Evolutionary conservation across 2,797 vertebrate genomes (phyloP), one percentile per base, ranked within the genome.

Genomic region (Mus minutoides): DNA sequence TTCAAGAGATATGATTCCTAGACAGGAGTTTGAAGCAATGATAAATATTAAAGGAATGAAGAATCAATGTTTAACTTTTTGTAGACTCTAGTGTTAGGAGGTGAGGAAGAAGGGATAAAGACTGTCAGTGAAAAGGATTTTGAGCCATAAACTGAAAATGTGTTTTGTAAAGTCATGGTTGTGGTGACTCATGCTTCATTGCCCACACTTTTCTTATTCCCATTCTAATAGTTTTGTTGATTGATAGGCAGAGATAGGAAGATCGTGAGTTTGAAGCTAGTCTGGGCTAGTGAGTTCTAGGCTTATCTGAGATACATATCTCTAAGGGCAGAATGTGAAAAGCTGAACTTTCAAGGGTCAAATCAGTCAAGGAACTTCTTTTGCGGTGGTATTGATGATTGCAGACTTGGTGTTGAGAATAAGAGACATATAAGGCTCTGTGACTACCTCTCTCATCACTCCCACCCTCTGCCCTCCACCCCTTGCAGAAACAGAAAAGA

Each of bases 1-100:
- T 83, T 29, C 2, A 79, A 73, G 37, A 96, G n/a, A 93, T 52
- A 13, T 40, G 34, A 91, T 94, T 90, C 46, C 52, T 69, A 67
- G 52, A 67, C 40, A 29, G 80, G 31, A 93, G 10, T 64, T 78
- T 56, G 9, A 86, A 37, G 19, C n/a, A 19, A 9, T 31, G 10
- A 83, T 46, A 10, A 82, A n/a, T 14, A 46, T 29, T 73, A 75
- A 75, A 75, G 52, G 13, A 49, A 8, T 17, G 1, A 21, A 52
- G 0, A 60, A 40, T 58, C 22, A 43, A 62, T 56, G 75, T 82
- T 88, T 43, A 75, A 13, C 10, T 92, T 26, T 88, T 49, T 40
- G 16, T 76, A 6, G 37, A 67, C 11, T 85, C 6, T 34, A 37
- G 9, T n/a, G 22, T 21, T 40, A 5, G 14, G 8, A 78, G 11